Evolutionary conservation across 2,797 vertebrate genomes (phyloP), one percentile per base, ranked within the genome.

Genomic region (Scarus forsteni): DNA sequence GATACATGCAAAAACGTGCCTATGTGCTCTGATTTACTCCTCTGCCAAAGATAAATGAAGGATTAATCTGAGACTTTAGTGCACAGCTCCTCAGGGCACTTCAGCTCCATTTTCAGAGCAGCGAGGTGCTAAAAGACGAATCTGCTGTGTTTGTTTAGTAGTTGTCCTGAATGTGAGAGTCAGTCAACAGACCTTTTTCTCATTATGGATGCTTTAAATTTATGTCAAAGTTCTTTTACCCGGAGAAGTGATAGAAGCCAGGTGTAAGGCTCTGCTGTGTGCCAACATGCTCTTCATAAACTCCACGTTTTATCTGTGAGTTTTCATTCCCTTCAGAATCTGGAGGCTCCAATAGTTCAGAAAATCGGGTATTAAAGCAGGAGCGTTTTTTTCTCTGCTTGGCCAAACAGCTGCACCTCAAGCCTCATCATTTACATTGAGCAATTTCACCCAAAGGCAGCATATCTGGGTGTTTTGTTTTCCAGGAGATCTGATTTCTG

Each of bases 371-470:
- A 19, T 40, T 64, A 45, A 54, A 74, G 42, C 7, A 43, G 49
- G 34, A 36, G 27, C 14, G 36, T 60, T 73, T 60, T 60, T 73
- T 60, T 66, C 46, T 46, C 16, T 36, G 46, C 72, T 19, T 36
- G 35, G 66, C 65, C 66, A 83, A 74, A 74, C 60, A 54, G 42
- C 65, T 70, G 73, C 69, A 70, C 66, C 43, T 83, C 45, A 52
- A 66, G 19, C 77, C 79, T 53, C 74, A 72, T 46, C 5, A 66
- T 82, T 76, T 66, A 70, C 71, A 79, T 81, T 14, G 43, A 55
- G 40, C 45, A 19, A 10, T 57, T 79, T 83, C 59, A 79, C 57
- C 73, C 70, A 75, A 65, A 82, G 56, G 61, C 62, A 66, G 69
- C 75, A 73, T 5, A 13, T 48, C 48, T 66, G 42, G 1, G 51